Evolutionary conservation across 2,797 vertebrate species (phyloP), one percentile per base, ranked within the genome.

Genomic region (Mallotus villosus): DNA sequence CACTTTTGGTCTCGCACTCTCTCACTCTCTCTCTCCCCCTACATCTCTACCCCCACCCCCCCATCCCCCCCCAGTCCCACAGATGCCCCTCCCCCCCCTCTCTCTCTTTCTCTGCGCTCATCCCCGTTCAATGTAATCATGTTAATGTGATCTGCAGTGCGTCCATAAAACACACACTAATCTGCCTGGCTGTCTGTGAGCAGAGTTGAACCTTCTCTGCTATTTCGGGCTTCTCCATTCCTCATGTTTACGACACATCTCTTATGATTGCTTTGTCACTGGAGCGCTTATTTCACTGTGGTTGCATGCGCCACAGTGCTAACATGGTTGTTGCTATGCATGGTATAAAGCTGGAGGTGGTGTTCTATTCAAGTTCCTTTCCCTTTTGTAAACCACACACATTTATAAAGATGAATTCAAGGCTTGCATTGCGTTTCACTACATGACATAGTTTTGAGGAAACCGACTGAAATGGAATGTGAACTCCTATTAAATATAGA

Each of bases 141-240:
- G 73, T 85, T 87, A 90, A 90, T 88, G 87, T 83, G 80, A 84
- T 90, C 82, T 81, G 81, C 76, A 75, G 78, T 78, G 80, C 66
- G 51, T 84, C 85, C 85, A 89, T 87, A 89, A 88, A 89, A 82
- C 82, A 84, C 72, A 75, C 78, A 87, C 71, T 88, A 89, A 91
- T 90, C 86, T 89, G 78, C 46, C 73, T 34, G 76, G 72, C 81
- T 85, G 80, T 78, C 71, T 69, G 80, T 67, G 70, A 72, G 80
- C 25, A 73, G 24, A 55, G 78, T 79, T 82, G 74, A 82, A 86
- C 71, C 68, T 77, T 72, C 75, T 75, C 57, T 64, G 81, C 85
- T 88, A 86, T 91, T 87, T 81, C 79, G 78, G 82, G 81, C 80
- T 70, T 57, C 25, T 58, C 73, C 68, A 82, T 83, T 80, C 68